A percentile compares a stretch with the other conserved stretches of the same genome.
Evolutionary conservation across 2,888 invertebrate species (phyloP).

Genomic region (Crematogaster levior): DNA sequence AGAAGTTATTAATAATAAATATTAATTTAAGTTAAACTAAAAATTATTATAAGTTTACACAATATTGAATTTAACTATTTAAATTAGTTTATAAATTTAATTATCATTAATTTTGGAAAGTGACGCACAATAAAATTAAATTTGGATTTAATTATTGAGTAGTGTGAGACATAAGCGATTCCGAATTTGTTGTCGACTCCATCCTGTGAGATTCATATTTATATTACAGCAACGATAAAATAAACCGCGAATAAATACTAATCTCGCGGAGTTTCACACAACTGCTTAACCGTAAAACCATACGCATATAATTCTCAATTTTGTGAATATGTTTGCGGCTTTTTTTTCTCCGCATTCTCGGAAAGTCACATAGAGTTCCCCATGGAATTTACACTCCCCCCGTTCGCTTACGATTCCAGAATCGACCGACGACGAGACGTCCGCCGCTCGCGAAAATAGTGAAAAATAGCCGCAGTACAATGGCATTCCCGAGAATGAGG

Average conservation of each 20-base stretch:
- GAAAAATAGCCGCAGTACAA: slow-evolving; percentile 63
- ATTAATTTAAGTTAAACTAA: neutral
- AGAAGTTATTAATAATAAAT: slow-evolving; percentile 1
- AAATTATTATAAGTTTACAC: neutral
- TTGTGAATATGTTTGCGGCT: slow-evolving; percentile 35
- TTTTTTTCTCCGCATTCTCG: slow-evolving; percentile 11
- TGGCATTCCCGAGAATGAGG: slow-evolving; percentile 61
- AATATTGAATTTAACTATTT: slow-evolving; percentile 10
- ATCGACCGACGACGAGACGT: slow-evolving; percentile 28
- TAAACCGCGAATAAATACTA: slow-evolving; percentile 35
- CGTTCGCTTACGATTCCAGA: slow-evolving; percentile 42
- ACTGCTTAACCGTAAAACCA: slow-evolving; percentile 27
- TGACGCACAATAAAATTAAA: neutral
- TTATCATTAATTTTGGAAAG: neutral
- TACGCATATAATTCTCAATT: slow-evolving; percentile 48
- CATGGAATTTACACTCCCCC: slow-evolving; percentile 50
- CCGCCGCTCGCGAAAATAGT: slow-evolving; percentile 55
- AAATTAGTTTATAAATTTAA: neutral
- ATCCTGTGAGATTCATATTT: neutral
- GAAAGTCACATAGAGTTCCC: slow-evolving; percentile 46
- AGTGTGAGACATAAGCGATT: neutral
- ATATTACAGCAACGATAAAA: neutral
- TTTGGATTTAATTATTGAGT: slow-evolving; percentile 8
- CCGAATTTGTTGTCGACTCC: neutral
- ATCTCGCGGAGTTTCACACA: slow-evolving; percentile 20